Base-by-base conservation (phyloP, 2,888 invertebrate species). In the Plagodis dolabraria region DNA sequence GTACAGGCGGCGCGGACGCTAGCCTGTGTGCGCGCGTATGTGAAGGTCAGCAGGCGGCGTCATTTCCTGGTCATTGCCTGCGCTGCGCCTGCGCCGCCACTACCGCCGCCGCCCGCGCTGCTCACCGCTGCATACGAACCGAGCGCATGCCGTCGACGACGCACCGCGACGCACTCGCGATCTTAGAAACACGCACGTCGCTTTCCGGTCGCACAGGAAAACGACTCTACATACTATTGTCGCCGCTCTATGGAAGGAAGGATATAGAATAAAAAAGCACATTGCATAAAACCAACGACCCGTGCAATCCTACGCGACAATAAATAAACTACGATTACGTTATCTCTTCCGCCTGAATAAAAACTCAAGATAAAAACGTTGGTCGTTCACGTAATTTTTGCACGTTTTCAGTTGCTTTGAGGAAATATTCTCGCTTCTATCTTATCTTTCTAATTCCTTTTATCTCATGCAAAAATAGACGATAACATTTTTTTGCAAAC, bases 61-160 rank as follows among this genome's bases (percentile, higher is more conserved):
- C 90, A 90, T 91, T 91, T 92, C 91, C 91, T 92, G 91, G 91
- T 91, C 91, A 91, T 88, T 90, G 91, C 79, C 89, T 86, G 88
- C 82, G 80, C 83, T 8, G 33, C 36, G 84, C 84, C 79, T 77
- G 85, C 84, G 82, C 79, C 77, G 49, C 56, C 47, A 10, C 40
- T 6, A 12, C 43, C 43, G 43, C 43, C 43, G 22, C 22, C 22
- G 22, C 22, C 22, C 4, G 22, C n/a, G n/a, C n/a, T n/a, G n/a
- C n/a, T n/a, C n/a, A 12, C 48, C 48, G 68, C 75, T 70, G 76
- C 70, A 74, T 74, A 71, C 72, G 67, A 69, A 62, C 74, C 57
- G 64, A 53, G n/a, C n/a, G n/a, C n/a, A n/a, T n/a, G n/a, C n/a
- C n/a, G n/a, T n/a, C 63, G 63, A 60, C 71, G 65, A 61, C 68